These are phyloP conservation scores for Azemiops feae DNA, from an alignment of 2,113 vertebrate genomes.

Conservation along the genomic window DNA sequence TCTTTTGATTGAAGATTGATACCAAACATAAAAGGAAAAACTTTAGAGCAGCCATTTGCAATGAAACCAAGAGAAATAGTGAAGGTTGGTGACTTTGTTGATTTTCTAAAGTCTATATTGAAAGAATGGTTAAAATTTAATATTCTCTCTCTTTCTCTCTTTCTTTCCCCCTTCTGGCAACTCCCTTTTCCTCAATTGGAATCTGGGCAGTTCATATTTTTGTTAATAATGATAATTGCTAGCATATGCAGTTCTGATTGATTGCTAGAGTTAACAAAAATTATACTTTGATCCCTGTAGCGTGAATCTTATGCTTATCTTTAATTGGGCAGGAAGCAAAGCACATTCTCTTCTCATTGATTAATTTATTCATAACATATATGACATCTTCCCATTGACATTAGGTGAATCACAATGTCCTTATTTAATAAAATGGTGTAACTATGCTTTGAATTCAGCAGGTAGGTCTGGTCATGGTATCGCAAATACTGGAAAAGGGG, in stretches of 20 bases:
- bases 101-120: conserved; percentile 36
- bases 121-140: conserved; percentile 36
- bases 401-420: neutral
- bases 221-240: neutral
- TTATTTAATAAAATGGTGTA: neutral
- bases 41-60: conserved; percentile 19
- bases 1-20: neutral
- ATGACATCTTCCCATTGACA: neutral
- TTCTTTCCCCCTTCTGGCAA: neutral
- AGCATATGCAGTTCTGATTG: neutral
- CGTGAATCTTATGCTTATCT: neutral
- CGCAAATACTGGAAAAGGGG: neutral
- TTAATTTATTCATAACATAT: neutral
- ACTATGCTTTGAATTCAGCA: neutral
- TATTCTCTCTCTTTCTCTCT: neutral
- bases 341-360: neutral
- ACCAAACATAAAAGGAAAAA: conserved; percentile 10
- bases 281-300: neutral
- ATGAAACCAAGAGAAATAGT: neutral
- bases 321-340: neutral
- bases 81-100: neutral
- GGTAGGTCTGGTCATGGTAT: neutral
- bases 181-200: neutral
- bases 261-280: neutral
- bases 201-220: neutral